These are phyloP conservation scores for Sepiola atlantica DNA, from an alignment of 2,888 invertebrate genomes.

Conservation along the genomic window DNA sequence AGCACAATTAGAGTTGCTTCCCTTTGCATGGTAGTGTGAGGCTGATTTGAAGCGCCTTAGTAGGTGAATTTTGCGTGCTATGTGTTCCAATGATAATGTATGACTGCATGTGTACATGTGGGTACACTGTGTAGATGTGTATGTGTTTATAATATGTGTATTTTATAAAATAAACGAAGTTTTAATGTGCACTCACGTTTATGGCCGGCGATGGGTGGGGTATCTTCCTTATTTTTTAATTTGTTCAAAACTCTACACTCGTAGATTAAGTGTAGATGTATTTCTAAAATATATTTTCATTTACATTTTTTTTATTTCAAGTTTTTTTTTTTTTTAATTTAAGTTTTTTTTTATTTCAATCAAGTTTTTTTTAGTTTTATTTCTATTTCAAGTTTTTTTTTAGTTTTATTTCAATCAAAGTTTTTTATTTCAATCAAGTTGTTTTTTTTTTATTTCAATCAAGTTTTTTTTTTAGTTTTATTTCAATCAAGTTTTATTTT, in stretches of 20 bases:
- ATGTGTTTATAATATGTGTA: background rate
- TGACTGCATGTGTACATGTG: background rate
- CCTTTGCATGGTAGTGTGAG: background rate
- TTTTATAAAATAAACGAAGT: background rate
- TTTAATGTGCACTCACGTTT: background rate
- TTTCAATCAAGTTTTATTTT: too few species aligned
- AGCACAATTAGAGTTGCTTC: background rate
- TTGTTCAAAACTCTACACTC: too few species aligned
- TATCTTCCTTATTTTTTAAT: too few species aligned
- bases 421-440: too few species aligned
- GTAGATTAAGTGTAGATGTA: too few species aligned
- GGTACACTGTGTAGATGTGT: background rate
- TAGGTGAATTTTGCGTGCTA: background rate
- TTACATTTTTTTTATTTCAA: background rate
- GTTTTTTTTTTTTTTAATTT: too few species aligned
- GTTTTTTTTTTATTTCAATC: too few species aligned
- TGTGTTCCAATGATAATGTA: background rate
- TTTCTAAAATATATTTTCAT: background rate
- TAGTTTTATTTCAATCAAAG: too few species aligned
- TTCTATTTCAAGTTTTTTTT: too few species aligned
- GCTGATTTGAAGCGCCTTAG: background rate
- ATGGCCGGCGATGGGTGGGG: background rate
- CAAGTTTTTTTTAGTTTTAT: too few species aligned
- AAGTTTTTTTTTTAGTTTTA: too few species aligned
- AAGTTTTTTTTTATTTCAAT: too few species aligned